Conservation (phyloP, 2,797 vertebrate genomes). For the Esox masquinongy region DNA sequence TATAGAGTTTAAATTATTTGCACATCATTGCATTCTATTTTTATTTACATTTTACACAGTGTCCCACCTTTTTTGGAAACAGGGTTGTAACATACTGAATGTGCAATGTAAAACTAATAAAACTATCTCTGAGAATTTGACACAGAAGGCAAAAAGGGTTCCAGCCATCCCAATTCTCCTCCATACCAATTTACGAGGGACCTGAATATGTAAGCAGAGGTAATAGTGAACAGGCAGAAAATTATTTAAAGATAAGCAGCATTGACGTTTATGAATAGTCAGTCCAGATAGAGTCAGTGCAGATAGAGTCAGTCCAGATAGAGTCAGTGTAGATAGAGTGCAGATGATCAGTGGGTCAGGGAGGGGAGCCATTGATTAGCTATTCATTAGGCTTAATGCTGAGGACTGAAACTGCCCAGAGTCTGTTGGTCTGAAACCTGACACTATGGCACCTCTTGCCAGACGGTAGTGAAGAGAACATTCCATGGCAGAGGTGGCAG, state of each 20-base stretch:
- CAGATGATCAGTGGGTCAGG: not conserved
- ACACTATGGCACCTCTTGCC: not conserved
- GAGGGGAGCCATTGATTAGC: not conserved
- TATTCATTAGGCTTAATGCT: not conserved
- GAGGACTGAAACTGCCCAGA: not conserved
- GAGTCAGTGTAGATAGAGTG: not conserved
- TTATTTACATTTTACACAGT: too few species aligned
- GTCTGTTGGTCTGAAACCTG: not conserved
- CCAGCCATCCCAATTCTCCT: too few species aligned
- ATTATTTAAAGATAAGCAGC: not conserved
- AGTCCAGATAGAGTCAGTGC: not conserved
- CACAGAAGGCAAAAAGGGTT: too few species aligned
- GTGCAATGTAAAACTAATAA: too few species aligned
- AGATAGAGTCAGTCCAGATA: not conserved
- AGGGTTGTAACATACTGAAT: too few species aligned
- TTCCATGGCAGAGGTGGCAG: not conserved
- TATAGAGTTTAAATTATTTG: too few species aligned
- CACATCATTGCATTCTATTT: too few species aligned
- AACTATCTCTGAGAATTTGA: too few species aligned
- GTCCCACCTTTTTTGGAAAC: too few species aligned
- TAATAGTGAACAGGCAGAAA: not conserved
- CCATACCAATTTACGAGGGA: too few species aligned
- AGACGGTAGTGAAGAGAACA: not conserved
- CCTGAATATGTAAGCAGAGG: not conserved
- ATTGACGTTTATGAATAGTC: not conserved